Conservation (phyloP, 1,140 invertebrate genomes). For the Condylostylus longicornis region DNA sequence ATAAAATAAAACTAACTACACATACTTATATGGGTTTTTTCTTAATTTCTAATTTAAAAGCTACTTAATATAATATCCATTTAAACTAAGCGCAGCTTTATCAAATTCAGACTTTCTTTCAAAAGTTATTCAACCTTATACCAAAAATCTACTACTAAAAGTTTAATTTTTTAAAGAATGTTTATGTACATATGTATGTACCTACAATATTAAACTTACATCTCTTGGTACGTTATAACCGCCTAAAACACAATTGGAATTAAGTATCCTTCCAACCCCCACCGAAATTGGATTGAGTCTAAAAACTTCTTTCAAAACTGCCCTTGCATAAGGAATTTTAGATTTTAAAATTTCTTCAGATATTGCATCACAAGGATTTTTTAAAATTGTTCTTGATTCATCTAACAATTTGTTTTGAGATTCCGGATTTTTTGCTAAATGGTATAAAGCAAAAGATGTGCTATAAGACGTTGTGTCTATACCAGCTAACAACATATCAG, state of each 20-base stretch:
- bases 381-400: constrained; percentile 45
- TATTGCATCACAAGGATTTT: constrained; percentile 34
- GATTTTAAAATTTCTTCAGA: constrained; percentile 41
- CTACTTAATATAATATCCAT: too few relatives aligned
- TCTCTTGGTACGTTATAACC: constrained; percentile 72
- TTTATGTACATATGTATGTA: too few relatives aligned
- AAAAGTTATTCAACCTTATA: too few relatives aligned
- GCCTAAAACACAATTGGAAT: constrained; percentile 58
- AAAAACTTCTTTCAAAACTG: constrained; percentile 70
- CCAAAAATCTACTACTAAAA: too few relatives aligned
- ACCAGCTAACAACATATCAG: constrained; percentile 70
- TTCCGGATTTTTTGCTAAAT: constrained; percentile 55
- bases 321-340: constrained; percentile 55
- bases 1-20: too few relatives aligned
- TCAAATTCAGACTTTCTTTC: too few relatives aligned
- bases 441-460: constrained; percentile 64
- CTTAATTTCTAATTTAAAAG: too few relatives aligned
- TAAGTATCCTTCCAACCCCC: constrained; percentile 61
- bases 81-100: too few relatives aligned
- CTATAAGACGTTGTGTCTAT: constrained; percentile 77
- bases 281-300: constrained; percentile 70
- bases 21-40: too few relatives aligned
- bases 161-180: too few relatives aligned
- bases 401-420: constrained; percentile 55
- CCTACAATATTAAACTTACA: too few relatives aligned